Percentiles rank a stretch among this genome's conserved stretches.
Evolutionary conservation across 2,888 invertebrate species (phyloP).

Genomic region (Tenthredo scrophulariae): DNA sequence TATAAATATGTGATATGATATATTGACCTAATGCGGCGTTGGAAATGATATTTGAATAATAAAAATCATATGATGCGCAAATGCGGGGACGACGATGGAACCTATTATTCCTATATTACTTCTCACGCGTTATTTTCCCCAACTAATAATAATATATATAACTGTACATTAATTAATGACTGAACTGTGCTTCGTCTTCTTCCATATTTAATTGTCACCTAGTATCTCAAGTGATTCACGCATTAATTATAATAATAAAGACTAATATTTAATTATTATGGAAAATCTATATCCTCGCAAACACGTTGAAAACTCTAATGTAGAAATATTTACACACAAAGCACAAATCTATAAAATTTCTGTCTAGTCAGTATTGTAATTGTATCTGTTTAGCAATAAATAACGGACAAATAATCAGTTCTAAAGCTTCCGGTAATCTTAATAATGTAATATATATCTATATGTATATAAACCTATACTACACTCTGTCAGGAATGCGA

Average conservation of each 20-base stretch:
- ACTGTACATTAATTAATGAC: not conserved
- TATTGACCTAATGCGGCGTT: not conserved
- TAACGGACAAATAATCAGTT: not conserved
- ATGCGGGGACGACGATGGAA: not conserved
- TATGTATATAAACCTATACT: not conserved
- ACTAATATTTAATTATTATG: constrained; percentile 13
- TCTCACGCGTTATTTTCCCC: not conserved
- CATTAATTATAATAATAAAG: not conserved
- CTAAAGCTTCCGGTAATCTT: not conserved
- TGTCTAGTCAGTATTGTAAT: not conserved
- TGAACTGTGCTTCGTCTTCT: not conserved
- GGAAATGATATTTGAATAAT: not conserved
- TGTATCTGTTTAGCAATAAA: not conserved
- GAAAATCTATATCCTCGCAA: constrained; percentile 33
- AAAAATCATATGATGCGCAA: not conserved
- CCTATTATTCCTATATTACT: not conserved
- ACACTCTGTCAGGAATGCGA: constrained; percentile 1
- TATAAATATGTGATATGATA: not conserved
- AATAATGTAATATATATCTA: not conserved
- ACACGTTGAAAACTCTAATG: not conserved
- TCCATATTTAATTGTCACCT: not conserved
- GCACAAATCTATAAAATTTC: not conserved
- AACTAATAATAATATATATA: not conserved
- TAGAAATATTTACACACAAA: constrained; percentile 39
- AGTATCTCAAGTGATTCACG: not conserved